Percentiles rank a stretch among this genome's conserved stretches.
Conservation (phyloP, 2,113 vertebrate species). For the Upupa epops region DNA sequence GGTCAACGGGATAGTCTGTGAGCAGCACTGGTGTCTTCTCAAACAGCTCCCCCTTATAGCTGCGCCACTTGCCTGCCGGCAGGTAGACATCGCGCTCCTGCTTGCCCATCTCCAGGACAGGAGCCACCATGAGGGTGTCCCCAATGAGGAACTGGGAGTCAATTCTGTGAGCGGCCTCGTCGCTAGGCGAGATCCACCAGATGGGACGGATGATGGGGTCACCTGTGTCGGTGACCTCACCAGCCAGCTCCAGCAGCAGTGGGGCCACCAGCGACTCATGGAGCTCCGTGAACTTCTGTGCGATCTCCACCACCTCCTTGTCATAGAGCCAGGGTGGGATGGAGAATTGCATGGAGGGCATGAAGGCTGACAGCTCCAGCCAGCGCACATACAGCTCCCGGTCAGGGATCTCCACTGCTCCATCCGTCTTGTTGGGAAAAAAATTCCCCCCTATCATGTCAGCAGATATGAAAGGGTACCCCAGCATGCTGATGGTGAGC, state of each 20-base stretch:
- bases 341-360: slow-evolving; percentile 98
- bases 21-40: slow-evolving; percentile 88
- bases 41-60: slow-evolving; percentile 94
- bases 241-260: slow-evolving; percentile 88
- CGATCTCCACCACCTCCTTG: slow-evolving; percentile 90
- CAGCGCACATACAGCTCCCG: slow-evolving; percentile 96
- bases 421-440: slow-evolving; percentile 74
- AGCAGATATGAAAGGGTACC: not conserved
- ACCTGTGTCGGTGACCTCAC: slow-evolving; percentile 87
- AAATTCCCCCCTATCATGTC: not conserved
- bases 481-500: slow-evolving; percentile 79
- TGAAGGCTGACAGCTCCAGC: slow-evolving; percentile 94
- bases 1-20: slow-evolving; percentile 89
- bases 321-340: slow-evolving; percentile 94
- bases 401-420: slow-evolving; percentile 79
- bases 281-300: slow-evolving; percentile 87
- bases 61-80: slow-evolving; percentile 90
- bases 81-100: slow-evolving; percentile 95
- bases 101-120: slow-evolving; percentile 92
- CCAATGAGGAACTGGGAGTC: slow-evolving; percentile 98
- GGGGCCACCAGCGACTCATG: slow-evolving; percentile 91
- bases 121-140: slow-evolving; percentile 95
- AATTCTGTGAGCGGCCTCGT: slow-evolving; percentile 87
- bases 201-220: slow-evolving; percentile 96
- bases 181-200: slow-evolving; percentile 94